Percentiles rank a stretch among this genome's conserved stretches.
Evolutionary conservation across 2,888 invertebrate genomes (phyloP).

Genomic region (Chrysolina americana): DNA sequence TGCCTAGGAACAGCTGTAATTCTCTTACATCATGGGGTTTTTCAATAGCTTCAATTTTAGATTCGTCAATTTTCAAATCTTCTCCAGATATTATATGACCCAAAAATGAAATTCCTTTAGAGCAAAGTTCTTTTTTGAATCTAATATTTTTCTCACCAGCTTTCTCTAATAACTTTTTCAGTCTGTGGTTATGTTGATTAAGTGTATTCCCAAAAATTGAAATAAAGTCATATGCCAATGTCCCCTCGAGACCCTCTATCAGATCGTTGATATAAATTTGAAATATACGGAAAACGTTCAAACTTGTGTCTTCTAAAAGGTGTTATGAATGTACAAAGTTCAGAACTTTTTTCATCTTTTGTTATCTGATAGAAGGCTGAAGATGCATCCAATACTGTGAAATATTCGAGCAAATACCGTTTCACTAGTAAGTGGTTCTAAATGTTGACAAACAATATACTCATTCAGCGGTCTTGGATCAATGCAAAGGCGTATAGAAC

Average conservation of each 20-base stretch:
- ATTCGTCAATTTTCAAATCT: not conserved
- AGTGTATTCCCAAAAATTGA: too few relatives aligned
- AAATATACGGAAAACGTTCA: not conserved
- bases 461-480: too few relatives aligned
- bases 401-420: too few relatives aligned
- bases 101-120: not conserved
- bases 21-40: not conserved
- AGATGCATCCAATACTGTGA: too few relatives aligned
- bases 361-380: too few relatives aligned
- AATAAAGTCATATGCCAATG: too few relatives aligned
- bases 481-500: too few relatives aligned
- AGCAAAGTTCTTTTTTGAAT: not conserved
- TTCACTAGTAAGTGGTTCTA: too few relatives aligned
- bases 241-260: too few relatives aligned
- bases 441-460: too few relatives aligned
- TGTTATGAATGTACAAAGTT: not conserved
- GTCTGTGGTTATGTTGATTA: not conserved
- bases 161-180: not conserved
- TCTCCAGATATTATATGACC: not conserved
- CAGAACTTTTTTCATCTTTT: too few relatives aligned
- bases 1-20: not conserved
- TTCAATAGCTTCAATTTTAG: not conserved
- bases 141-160: not conserved
- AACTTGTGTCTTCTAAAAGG: not conserved
- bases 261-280: not conserved